These are phyloP conservation scores for Anagyrus pseudococci DNA, from an alignment of 2,888 invertebrate species.

Conservation along the genomic window DNA sequence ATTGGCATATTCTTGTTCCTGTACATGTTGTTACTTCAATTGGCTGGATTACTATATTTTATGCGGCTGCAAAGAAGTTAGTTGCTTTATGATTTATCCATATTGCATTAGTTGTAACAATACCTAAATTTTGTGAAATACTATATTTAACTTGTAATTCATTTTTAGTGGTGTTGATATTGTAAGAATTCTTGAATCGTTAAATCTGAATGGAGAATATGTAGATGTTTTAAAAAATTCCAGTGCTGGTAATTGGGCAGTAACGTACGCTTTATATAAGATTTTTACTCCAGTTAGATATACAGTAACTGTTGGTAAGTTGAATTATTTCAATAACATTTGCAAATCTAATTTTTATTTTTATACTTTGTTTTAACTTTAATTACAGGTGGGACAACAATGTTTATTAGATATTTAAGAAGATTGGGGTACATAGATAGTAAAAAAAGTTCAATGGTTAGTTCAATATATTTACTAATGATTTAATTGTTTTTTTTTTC, in stretches of 20 bases:
- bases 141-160: neutral
- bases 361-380: slow-evolving; percentile 30
- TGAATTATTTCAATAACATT: neutral
- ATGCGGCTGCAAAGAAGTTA: slow-evolving; percentile 84
- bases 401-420: slow-evolving; percentile 82
- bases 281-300: slow-evolving; percentile 89
- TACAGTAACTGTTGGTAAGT: slow-evolving; percentile 85
- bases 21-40: slow-evolving; percentile 90
- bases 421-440: slow-evolving; percentile 73
- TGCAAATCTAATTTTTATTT: neutral
- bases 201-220: slow-evolving; percentile 81
- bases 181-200: slow-evolving; percentile 74
- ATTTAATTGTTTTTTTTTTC: neutral
- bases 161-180: slow-evolving; percentile 90
- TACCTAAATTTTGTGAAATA: neutral
- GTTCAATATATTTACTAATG: slow-evolving; percentile 2
- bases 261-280: slow-evolving; percentile 93
- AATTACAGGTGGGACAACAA: slow-evolving; percentile 79
- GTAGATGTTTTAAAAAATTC: slow-evolving; percentile 79
- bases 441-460: slow-evolving; percentile 39
- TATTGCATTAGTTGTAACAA: neutral
- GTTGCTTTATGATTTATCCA: neutral
- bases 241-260: slow-evolving; percentile 85
- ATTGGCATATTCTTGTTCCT: slow-evolving; percentile 95
- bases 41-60: slow-evolving; percentile 89